Conservation (phyloP, 2,888 invertebrate genomes). For the Trichogramma dendrolimi region DNA sequence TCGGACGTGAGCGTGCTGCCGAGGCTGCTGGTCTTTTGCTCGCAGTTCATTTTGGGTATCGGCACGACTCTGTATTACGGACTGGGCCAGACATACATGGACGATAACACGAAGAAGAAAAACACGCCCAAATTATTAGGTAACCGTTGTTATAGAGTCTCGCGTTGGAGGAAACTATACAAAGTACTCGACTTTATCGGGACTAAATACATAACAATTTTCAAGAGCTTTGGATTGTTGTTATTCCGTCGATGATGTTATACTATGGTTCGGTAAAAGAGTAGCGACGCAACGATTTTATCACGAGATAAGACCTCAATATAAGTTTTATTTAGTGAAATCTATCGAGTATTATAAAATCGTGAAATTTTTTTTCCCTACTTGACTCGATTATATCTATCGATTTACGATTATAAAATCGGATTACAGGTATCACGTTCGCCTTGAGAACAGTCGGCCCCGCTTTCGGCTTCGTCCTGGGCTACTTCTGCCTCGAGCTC, state of each 20-base stretch:
- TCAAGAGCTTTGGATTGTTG: background rate
- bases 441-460: conserved; percentile 58
- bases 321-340: no score
- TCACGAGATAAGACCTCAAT: background rate
- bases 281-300: background rate
- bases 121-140: conserved; percentile 62
- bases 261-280: background rate
- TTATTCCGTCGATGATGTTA: background rate
- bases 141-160: conserved; percentile 32
- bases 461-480: conserved; percentile 60
- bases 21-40: conserved; percentile 61
- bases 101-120: conserved; percentile 65
- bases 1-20: conserved; percentile 54
- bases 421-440: conserved; percentile 52
- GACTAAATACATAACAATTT: no score
- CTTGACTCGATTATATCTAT: no score
- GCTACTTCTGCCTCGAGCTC: conserved; percentile 55
- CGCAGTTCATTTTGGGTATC: conserved; percentile 66
- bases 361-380: no score
- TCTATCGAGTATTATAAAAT: no score
- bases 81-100: conserved; percentile 65
- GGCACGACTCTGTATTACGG: conserved; percentile 65
- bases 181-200: no score
- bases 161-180: no score
- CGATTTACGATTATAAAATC: no score